phyloP scores from a whole-genome alignment of 2,888 invertebrate genomes.

The Mythimna loreyi region DNA sequence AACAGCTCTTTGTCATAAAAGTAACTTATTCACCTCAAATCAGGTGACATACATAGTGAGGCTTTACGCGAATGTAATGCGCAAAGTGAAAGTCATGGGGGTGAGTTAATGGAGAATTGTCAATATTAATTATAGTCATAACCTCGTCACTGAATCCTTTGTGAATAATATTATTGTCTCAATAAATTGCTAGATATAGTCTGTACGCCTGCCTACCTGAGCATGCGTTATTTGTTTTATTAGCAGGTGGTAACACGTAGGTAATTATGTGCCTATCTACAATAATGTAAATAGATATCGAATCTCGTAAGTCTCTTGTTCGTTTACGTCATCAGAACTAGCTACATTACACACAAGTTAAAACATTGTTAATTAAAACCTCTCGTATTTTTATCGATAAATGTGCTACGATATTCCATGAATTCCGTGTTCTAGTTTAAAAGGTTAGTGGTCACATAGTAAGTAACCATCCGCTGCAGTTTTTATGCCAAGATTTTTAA shows the following conservation, averaged over 20 bases:
- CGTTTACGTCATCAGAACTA: conserved; percentile 36
- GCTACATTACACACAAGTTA: conserved; percentile 15
- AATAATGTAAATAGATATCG: conserved; percentile 38
- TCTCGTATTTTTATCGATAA: conserved; percentile 53
- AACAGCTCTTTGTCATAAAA: conserved; percentile 24
- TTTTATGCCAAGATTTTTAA: conserved; percentile 4
- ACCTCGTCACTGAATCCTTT: not conserved
- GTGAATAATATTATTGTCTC: not conserved
- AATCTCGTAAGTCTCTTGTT: conserved; percentile 36
- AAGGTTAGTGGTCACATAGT: conserved; percentile 29
- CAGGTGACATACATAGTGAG: conserved; percentile 25
- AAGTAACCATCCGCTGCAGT: conserved; percentile 6
- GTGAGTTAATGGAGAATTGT: conserved; percentile 44
- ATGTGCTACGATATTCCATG: conserved; percentile 24
- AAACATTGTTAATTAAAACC: conserved; percentile 14
- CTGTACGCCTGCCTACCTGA: conserved; percentile 7
- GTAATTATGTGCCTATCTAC: conserved; percentile 37
- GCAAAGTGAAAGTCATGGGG: conserved; percentile 47
- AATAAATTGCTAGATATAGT: conserved; percentile 5
- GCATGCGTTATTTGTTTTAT: conserved; percentile 20
- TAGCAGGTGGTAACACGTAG: conserved; percentile 8
- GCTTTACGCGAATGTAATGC: conserved; percentile 38
- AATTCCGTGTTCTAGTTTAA: conserved; percentile 46
- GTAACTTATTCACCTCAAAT: conserved; percentile 34
- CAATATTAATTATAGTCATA: conserved; percentile 30